Conservation (phyloP, 2,797 vertebrate species). For the Hybognathus amarus region DNA sequence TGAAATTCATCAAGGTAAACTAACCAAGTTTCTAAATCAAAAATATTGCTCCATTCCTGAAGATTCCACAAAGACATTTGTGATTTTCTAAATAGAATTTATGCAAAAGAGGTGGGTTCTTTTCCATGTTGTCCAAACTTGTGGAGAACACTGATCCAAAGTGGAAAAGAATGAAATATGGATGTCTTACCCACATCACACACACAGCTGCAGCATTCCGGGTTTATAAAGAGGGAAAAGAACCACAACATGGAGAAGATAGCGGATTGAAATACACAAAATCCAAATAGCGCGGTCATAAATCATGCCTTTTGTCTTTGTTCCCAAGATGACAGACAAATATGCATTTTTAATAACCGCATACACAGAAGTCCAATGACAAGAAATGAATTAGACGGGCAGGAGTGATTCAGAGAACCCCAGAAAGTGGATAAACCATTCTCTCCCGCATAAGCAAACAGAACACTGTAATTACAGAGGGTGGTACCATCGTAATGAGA, state of each 20-base stretch:
- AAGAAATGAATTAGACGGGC: background rate
- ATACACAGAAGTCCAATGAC: background rate
- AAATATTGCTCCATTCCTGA: background rate
- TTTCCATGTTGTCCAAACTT: constrained; percentile 9
- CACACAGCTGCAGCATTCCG: constrained; percentile 6
- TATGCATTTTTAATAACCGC: constrained; percentile 22
- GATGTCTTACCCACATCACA: constrained; percentile 45
- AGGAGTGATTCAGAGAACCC: constrained; percentile 26
- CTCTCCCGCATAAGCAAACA: constrained; percentile 78
- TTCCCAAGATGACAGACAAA: constrained; percentile 6
- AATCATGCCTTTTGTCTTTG: constrained; percentile 20
- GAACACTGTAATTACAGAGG: constrained; percentile 81
- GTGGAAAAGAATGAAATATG: constrained; percentile 30
- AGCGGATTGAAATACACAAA: constrained; percentile 6
- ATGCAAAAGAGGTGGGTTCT: constrained; percentile 16
- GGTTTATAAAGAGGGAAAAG: constrained; percentile 25
- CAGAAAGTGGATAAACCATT: constrained; percentile 64
- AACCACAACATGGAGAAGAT: constrained; percentile 51
- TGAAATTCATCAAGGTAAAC: background rate
- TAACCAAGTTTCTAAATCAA: background rate
- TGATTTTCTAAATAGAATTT: background rate
- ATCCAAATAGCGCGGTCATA: constrained; percentile 4
- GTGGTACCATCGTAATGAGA: constrained; percentile 71
- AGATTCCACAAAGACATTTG: background rate
- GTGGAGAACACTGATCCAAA: constrained; percentile 36